Percentiles rank a stretch among this genome's conserved stretches.
Conservation (phyloP, 2,797 vertebrate species). For the Falco peregrinus region DNA sequence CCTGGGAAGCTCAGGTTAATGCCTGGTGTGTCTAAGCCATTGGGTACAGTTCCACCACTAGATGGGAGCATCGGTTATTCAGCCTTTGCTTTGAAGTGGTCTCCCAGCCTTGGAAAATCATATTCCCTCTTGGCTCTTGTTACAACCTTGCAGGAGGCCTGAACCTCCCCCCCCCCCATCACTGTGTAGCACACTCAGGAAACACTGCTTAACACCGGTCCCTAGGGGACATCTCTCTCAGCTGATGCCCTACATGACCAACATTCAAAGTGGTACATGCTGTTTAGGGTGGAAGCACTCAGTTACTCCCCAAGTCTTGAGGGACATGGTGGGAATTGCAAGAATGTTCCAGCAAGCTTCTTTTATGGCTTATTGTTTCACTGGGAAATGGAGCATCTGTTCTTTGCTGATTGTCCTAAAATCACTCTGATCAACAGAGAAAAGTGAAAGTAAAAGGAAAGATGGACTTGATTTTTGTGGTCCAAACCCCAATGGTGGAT, state of each 20-base stretch:
- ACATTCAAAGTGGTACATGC: neutral
- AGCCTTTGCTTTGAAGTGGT: conserved; percentile 11
- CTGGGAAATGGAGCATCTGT: neutral
- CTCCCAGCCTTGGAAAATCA: neutral
- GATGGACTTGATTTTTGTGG: neutral
- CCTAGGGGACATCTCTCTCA: neutral
- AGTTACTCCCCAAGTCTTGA: neutral
- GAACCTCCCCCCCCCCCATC: neutral
- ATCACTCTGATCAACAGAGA: neutral
- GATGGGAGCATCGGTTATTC: conserved; percentile 35
- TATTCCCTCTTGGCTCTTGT: neutral
- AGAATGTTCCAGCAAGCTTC: neutral
- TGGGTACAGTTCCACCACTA: conserved; percentile 23
- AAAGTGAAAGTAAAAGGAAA: neutral
- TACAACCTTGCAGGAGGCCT: neutral
- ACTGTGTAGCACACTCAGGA: neutral
- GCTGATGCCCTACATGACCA: neutral
- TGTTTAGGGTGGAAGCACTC: neutral
- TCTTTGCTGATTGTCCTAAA: neutral
- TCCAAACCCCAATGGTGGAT: neutral
- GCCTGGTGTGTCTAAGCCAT: neutral
- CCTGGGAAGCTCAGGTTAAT: neutral
- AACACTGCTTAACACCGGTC: neutral
- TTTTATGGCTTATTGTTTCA: conserved; percentile 15
- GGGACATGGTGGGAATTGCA: neutral